Percentiles rank a stretch among this genome's conserved stretches.
phyloP scores from a whole-genome alignment of 30 jellyfish, hydroid and myxozoan genomes.

The Aurelia coerulea region DNA sequence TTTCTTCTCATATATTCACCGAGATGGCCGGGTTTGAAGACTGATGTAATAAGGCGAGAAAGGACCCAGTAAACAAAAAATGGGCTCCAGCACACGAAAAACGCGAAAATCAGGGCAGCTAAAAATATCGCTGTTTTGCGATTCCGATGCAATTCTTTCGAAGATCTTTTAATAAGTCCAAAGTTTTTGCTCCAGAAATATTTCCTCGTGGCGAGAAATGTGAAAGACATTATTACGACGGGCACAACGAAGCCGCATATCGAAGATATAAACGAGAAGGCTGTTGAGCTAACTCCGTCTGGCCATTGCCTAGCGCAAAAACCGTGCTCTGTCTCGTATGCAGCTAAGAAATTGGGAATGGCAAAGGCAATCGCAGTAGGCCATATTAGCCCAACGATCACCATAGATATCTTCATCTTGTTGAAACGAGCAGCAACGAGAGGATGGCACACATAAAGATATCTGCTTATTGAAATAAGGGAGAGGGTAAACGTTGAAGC shows the following conservation, averaged over 20 bases:
- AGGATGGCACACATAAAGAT: conserved; percentile 1
- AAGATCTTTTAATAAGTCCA: neutral
- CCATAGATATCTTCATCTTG: neutral
- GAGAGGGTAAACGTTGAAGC: neutral
- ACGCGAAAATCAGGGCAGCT: conserved; percentile 22
- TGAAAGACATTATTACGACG: neutral
- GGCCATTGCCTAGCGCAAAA: conserved; percentile 39
- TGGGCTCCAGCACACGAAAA: conserved; percentile 28
- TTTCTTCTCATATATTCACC: conserved; percentile 28
- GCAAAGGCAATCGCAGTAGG: neutral
- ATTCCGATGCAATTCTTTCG: neutral
- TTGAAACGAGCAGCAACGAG: neutral
- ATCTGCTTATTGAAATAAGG: conserved; percentile 13
- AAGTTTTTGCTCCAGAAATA: conserved; percentile 22
- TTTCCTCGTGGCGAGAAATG: conserved; percentile 30
- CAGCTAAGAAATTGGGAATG: conserved; percentile 19
- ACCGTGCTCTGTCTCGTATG: neutral
- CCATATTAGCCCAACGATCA: conserved; percentile 12
- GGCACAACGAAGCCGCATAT: conserved; percentile 29
- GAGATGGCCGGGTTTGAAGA: conserved; percentile 6
- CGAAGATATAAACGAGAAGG: neutral
- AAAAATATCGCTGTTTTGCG: neutral
- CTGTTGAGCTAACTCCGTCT: neutral
- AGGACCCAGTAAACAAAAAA: conserved; percentile 33
- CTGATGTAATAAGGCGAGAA: neutral